A percentile compares a stretch with the other conserved stretches of the same genome.
phyloP scores from a whole-genome alignment of 1,140 invertebrate species.

The Anadara kagoshimensis region DNA sequence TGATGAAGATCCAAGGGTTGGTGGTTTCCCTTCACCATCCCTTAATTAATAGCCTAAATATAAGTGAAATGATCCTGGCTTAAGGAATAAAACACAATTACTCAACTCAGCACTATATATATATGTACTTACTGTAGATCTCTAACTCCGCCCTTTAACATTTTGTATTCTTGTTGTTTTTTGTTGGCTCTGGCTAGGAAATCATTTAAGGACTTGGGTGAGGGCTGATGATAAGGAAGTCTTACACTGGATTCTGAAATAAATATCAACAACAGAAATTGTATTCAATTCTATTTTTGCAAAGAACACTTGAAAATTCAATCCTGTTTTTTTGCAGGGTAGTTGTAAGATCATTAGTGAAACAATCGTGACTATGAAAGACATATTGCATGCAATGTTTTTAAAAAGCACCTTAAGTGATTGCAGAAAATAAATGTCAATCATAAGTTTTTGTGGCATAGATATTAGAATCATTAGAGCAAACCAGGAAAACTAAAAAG shows the following conservation, averaged over 20 bases:
- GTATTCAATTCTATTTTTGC: neutral
- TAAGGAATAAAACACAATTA: no score
- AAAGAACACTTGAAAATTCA: neutral
- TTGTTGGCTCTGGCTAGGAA: slow-evolving; percentile 77
- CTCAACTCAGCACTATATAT: slow-evolving; percentile 1
- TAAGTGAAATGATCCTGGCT: neutral
- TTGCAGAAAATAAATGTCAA: no score
- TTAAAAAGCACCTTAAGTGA: no score
- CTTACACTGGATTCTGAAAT: slow-evolving; percentile 79
- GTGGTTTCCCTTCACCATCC: no score
- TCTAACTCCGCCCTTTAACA: slow-evolving; percentile 40
- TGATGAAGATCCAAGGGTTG: no score
- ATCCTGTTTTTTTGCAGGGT: neutral
- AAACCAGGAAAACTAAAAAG: no score
- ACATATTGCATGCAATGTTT: neutral
- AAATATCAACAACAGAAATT: slow-evolving; percentile 2
- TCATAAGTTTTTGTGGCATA: no score
- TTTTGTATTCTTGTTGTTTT: slow-evolving; percentile 57
- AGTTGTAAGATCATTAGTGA: no score
- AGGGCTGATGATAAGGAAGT: slow-evolving; percentile 86
- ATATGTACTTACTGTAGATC: slow-evolving; percentile 50
- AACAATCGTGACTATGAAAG: neutral
- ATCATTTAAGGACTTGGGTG: slow-evolving; percentile 82
- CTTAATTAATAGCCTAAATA: neutral
- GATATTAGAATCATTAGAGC: no score